A percentile compares a stretch with the other conserved stretches of the same genome.
Evolutionary conservation across 2,797 vertebrate species (phyloP).

Genomic region (Valencia hispanica): DNA sequence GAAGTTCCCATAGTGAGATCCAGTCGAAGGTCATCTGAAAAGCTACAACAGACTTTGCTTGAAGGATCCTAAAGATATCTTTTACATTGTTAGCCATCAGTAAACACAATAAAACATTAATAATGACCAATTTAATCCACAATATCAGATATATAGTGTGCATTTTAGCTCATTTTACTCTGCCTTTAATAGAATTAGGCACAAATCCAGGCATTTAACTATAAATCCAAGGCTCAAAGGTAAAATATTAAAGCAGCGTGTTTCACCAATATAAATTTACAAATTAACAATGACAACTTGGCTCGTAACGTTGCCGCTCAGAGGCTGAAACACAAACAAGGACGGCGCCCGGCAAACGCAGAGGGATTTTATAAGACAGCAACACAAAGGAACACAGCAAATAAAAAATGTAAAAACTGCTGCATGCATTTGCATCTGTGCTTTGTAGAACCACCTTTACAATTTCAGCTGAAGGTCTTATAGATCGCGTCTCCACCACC

Average conservation of each 20-base stretch:
- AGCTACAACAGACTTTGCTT: constrained; percentile 3
- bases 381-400: neutral
- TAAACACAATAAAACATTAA: neutral
- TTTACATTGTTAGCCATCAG: neutral
- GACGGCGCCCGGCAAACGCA: neutral
- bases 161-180: neutral
- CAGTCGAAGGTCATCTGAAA: neutral
- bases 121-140: neutral
- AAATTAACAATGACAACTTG: constrained; percentile 1
- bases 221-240: constrained; percentile 15
- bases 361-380: neutral
- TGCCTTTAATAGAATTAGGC: neutral
- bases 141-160: neutral
- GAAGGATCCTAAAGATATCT: neutral
- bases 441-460: neutral
- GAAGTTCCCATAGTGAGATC: neutral
- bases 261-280: constrained; percentile 14
- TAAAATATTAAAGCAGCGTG: neutral
- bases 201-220: neutral
- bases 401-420: neutral
- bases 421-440: neutral
- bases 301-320: neutral
- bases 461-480: too few relatives aligned
- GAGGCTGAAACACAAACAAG: constrained; percentile 7
- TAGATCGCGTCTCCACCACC: too few relatives aligned